These are phyloP conservation scores for Tetheella fluctuosa DNA, from an alignment of 2,888 invertebrate genomes.

Conservation along the genomic window DNA sequence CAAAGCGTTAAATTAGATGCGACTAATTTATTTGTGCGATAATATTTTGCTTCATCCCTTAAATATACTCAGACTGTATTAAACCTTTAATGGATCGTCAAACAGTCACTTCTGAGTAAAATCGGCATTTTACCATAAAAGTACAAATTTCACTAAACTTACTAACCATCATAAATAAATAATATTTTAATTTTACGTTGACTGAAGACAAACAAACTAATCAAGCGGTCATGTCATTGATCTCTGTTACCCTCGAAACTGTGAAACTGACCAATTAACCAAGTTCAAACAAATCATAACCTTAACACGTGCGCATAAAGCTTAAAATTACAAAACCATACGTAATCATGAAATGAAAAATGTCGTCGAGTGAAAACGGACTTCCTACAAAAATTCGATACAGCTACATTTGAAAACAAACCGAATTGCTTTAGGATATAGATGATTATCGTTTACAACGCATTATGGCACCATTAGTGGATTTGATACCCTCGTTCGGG, in stretches of 20 bases:
- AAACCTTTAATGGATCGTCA: too few species aligned
- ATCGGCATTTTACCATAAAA: too few species aligned
- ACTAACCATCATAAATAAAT: background rate
- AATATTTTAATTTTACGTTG: background rate
- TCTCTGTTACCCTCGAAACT: constrained; percentile 11
- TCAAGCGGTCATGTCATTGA: constrained; percentile 5
- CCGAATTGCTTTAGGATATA: background rate
- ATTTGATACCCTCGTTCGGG: background rate
- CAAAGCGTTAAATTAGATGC: too few species aligned
- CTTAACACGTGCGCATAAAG: background rate
- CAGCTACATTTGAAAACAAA: background rate
- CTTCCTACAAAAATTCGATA: constrained; percentile 7
- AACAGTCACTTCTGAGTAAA: too few species aligned
- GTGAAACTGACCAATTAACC: constrained; percentile 9
- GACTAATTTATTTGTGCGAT: too few species aligned
- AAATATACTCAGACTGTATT: too few species aligned
- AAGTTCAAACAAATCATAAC: background rate
- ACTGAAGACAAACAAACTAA: constrained; percentile 5
- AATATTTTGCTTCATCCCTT: too few species aligned
- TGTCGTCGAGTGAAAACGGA: constrained; percentile 12
- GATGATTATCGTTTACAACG: constrained; percentile 2
- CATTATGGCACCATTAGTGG: background rate
- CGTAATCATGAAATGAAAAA: constrained; percentile 7
- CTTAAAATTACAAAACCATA: background rate
- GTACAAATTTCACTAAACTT: too few species aligned